Conservation (phyloP, 2,888 invertebrate genomes). For the Prenolepis imparis region DNA sequence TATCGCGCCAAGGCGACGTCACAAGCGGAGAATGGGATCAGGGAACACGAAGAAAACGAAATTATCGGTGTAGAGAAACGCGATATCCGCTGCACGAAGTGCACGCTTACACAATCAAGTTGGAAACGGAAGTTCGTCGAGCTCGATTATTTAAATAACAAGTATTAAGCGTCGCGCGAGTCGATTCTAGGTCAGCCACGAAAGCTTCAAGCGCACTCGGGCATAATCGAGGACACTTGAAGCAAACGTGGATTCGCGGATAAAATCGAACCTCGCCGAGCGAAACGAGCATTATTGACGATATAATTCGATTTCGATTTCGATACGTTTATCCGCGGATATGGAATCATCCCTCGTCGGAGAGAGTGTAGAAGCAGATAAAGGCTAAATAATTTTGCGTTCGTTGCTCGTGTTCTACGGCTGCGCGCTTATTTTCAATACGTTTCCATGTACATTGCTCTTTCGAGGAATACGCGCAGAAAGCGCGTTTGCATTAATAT, state of each 20-base stretch:
- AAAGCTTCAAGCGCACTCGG: constrained; percentile 3
- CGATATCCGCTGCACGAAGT: neutral
- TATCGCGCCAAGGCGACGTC: constrained; percentile 64
- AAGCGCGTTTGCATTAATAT: constrained; percentile 39
- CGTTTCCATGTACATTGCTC: constrained; percentile 40
- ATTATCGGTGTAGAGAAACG: constrained; percentile 21
- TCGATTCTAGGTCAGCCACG: constrained; percentile 3
- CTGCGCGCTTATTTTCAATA: constrained; percentile 46
- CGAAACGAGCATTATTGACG: constrained; percentile 35
- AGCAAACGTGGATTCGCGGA: constrained; percentile 18
- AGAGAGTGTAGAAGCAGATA: neutral
- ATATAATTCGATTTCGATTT: constrained; percentile 45
- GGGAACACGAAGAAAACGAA: constrained; percentile 33
- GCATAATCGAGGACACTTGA: constrained; percentile 22
- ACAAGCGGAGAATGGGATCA: neutral
- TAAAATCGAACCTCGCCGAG: neutral
- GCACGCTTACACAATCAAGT: constrained; percentile 1
- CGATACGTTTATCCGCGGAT: constrained; percentile 24
- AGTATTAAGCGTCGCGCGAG: neutral
- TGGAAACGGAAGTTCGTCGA: neutral
- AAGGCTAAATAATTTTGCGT: constrained; percentile 40
- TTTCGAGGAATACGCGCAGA: constrained; percentile 7
- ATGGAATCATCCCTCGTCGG: neutral
- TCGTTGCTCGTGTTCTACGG: neutral
- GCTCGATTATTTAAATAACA: constrained; percentile 17